phyloP scores from a whole-genome alignment of 2,888 invertebrate species.

The Tortrix viridana region DNA sequence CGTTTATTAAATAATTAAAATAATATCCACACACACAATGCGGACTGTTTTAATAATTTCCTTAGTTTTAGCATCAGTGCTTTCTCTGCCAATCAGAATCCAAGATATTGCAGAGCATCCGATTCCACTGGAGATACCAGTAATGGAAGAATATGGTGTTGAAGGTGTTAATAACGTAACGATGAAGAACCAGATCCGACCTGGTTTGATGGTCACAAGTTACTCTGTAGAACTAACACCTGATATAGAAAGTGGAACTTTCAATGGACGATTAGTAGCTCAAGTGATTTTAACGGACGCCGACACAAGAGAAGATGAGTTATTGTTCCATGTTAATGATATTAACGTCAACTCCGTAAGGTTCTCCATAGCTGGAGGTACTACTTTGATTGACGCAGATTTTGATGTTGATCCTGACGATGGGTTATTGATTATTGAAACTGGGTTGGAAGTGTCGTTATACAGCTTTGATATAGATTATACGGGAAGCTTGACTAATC shows the following conservation, averaged over 20 bases:
- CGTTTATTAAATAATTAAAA: not conserved
- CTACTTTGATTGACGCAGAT: slow-evolving; percentile 37
- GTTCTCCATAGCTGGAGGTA: slow-evolving; percentile 49
- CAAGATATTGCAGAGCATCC: slow-evolving; percentile 5
- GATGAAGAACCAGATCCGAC: slow-evolving; percentile 52
- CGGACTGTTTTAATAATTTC: slow-evolving; percentile 40
- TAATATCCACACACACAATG: slow-evolving; percentile 17
- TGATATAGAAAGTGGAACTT: slow-evolving; percentile 47
- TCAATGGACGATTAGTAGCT: slow-evolving; percentile 47
- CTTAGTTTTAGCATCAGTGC: slow-evolving; percentile 40
- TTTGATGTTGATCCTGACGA: slow-evolving; percentile 48
- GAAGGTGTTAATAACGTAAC: slow-evolving; percentile 8
- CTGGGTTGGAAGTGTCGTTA: slow-evolving; percentile 45
- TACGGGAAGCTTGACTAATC: slow-evolving; percentile 47
- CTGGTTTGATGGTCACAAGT: slow-evolving; percentile 54
- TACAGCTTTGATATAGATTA: slow-evolving; percentile 58
- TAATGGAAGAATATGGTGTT: slow-evolving; percentile 28
- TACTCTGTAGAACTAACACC: slow-evolving; percentile 55
- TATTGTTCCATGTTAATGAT: slow-evolving; percentile 52
- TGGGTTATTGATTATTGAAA: slow-evolving; percentile 53
- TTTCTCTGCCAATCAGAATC: slow-evolving; percentile 48
- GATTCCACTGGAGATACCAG: slow-evolving; percentile 12
- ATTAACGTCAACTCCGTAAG: slow-evolving; percentile 51
- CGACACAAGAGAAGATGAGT: slow-evolving; percentile 49
- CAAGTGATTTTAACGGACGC: slow-evolving; percentile 49